Base-by-base conservation (phyloP, 2,888 invertebrate species). In the Rhagonycha lutea region DNA sequence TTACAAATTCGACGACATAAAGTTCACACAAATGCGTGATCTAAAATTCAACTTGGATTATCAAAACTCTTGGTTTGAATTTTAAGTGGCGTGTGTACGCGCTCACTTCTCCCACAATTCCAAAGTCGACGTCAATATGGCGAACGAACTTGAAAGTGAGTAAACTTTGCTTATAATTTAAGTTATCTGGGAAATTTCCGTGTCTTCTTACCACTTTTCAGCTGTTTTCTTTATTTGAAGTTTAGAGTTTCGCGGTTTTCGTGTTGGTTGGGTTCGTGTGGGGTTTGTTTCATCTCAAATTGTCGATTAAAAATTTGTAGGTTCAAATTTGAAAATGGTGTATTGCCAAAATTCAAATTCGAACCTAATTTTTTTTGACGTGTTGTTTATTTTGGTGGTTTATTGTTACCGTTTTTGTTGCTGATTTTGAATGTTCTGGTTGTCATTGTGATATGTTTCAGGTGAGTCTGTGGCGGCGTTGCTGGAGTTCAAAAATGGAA, bases 61-160 rank as follows among this genome's bases (percentile, higher is more conserved):
- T 14, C 8, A n/a, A 65, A 65, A 26, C 4, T 24, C 4, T 11
- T 23, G 11, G 23, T 65, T 65, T 24, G 23, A 65, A 65, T 81
- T 81, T 76, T 78, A 79, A 79, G 75, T 73, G 69, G 75, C 74
- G 73, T 72, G 75, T 80, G 81, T 79, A 77, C 80, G 80, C 81
- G 81, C 81, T 77, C 79, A 76, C 77, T 75, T 75, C 80, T 82
- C 84, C 84, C 84, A 84, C 78, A 84, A 84, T 84, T 80, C 85
- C 81, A 75, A 86, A 83, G 85, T 88, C 86, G 84, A 90, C 89
- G 91, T 91, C 93, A 94, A 94, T 89, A 94, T 94, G 94, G 94
- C 94, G 92, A 93, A 93, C 90, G 90, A 91, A 91, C 91, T 92
- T 90, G 92, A 93, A 93, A 92, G 93, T 93, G 91, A 92, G 92